Base-by-base conservation (phyloP, 2,113 vertebrate species). In the Apaloderma vittatum region DNA sequence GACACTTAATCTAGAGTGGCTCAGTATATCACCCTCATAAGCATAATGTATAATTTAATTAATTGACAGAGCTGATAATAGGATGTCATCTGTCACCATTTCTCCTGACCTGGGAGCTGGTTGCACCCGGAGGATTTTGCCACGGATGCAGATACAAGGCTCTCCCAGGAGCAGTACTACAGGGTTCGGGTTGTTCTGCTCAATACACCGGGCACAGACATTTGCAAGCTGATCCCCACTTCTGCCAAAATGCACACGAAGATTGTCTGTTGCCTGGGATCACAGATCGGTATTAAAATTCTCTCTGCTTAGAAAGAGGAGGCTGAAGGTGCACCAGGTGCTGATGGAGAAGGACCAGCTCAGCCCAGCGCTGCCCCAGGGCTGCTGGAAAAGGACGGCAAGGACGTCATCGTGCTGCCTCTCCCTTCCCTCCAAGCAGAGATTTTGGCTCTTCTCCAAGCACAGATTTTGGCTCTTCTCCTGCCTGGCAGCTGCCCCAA, bases 41-140 rank as follows among this genome's bases (percentile, higher is more conserved):
- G 97, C 94, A 97, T 97, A 97, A 98, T 91, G 97, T 93, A 86
- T 97, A 87, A 97, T 98, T 91, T 97, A 97, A 98, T 97, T 97
- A 98, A 98, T 97, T 96, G 96, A 96, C 95, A 93, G 93, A 85
- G 91, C 92, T 96, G 96, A 98, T 97, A 98, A 97, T 88, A 94
- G 96, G 85, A 7, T 94, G 97, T 98, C 97, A 97, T 97, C 94
- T 97, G 94, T 98, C 97, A 98, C 96, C 90, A 95, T 96, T 74
- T 76, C 97, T 97, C 96, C 94, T 98, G 97, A 98, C 97, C 98
- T 95, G 93, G 95, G 96, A 96, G 96, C 71, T 46, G 82, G 92
- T 65, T 93, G 97, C 86, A 91, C 91, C 85, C 45, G 2, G 30
- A 92, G 92, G 91, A 86, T 94, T 95, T 95, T 54, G 43, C 54